phyloP scores from a whole-genome alignment of 1,140 invertebrate genomes.

The Drosophila tani region DNA sequence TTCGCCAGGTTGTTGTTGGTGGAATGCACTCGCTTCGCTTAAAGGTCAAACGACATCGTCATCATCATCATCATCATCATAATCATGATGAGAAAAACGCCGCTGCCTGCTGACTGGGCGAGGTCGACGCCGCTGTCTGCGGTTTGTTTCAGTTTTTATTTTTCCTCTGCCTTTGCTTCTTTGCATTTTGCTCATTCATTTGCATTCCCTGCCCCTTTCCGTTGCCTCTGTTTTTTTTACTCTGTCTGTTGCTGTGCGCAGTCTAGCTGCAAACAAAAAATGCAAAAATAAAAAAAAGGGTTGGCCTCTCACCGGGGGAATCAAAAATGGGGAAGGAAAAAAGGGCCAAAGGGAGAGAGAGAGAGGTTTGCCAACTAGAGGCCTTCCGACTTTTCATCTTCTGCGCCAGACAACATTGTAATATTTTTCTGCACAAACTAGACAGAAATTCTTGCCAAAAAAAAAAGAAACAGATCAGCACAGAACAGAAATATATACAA shows the following conservation, averaged over 20 bases:
- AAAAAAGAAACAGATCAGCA: constrained; percentile 20
- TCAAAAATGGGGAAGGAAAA: constrained; percentile 9
- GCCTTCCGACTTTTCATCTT: constrained; percentile 38
- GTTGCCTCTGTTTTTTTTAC: neutral
- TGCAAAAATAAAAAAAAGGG: constrained; percentile 35
- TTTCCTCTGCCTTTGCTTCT: constrained; percentile 40
- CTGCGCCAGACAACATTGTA: constrained; percentile 48
- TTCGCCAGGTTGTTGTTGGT: constrained; percentile 39
- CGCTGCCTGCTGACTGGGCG: constrained; percentile 56
- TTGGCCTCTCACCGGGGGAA: constrained; percentile 39
- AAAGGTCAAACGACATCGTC: constrained; percentile 70
- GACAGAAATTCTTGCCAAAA: constrained; percentile 39
- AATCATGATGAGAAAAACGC: constrained; percentile 36
- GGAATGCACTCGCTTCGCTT: constrained; percentile 52
- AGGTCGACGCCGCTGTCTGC: constrained; percentile 68
- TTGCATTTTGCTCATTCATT: constrained; percentile 76
- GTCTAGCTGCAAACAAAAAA: constrained; percentile 34
- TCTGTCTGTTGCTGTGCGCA: constrained; percentile 54
- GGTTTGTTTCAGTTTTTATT: constrained; percentile 57
- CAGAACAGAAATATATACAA: constrained; percentile 20
- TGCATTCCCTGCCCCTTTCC: constrained; percentile 49
- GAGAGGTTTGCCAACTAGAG: neutral
- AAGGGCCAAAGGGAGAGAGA: neutral
- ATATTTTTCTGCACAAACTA: constrained; percentile 57
- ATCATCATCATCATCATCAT: constrained; percentile 41